phyloP scores from a whole-genome alignment of 2,888 invertebrate genomes.

The Escarpia spicata region DNA sequence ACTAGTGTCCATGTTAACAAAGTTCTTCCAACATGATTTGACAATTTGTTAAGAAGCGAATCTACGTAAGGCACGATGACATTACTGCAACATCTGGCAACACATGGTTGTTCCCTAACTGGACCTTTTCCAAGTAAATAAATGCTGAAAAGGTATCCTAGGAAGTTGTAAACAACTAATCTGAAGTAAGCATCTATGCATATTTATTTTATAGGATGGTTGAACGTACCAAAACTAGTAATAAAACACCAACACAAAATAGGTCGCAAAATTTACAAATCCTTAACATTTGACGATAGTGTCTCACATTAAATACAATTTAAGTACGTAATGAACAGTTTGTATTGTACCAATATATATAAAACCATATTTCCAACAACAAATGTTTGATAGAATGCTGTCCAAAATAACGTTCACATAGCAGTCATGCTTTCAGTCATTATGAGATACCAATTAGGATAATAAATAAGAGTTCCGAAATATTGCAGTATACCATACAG shows the following conservation, averaged over 20 bases:
- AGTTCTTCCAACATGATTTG: not conserved
- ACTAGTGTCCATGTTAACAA: not conserved
- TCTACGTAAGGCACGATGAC: not conserved
- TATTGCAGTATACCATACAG: not conserved
- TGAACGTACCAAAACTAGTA: not conserved
- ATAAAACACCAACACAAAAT: not conserved
- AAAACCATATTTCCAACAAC: not conserved
- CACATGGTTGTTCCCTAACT: not conserved
- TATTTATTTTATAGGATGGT: not conserved
- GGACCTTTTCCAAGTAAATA: not conserved
- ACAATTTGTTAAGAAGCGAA: not conserved
- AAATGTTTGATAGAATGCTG: not conserved
- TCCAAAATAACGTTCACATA: not conserved
- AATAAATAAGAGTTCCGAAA: not conserved
- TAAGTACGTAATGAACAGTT: not conserved
- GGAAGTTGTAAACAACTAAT: not conserved
- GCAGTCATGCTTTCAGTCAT: not conserved
- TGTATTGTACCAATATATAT: not conserved
- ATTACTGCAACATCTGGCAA: not conserved
- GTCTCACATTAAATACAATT: not conserved
- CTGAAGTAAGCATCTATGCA: not conserved
- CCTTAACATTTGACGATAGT: not conserved
- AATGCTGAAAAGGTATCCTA: slow-evolving; percentile 7
- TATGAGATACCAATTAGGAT: not conserved
- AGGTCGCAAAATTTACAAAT: not conserved